phyloP scores from a whole-genome alignment of 2,113 vertebrate genomes.

The Gnathochromis pfefferi region DNA sequence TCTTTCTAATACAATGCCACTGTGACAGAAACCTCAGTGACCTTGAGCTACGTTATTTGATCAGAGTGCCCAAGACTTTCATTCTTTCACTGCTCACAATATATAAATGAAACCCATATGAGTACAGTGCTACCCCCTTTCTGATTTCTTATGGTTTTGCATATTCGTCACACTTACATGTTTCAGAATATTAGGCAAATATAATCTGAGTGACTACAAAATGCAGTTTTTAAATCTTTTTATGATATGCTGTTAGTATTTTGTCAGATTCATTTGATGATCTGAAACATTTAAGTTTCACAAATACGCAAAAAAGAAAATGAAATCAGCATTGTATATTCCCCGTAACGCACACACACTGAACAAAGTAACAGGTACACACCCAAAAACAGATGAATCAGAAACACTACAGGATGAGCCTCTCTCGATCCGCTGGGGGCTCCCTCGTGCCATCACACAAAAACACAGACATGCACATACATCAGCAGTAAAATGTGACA shows the following conservation, averaged over 20 bases:
- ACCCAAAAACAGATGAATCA: not conserved
- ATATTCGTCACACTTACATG: not conserved
- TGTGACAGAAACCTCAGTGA: not conserved
- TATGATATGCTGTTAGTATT: not conserved
- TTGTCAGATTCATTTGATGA: not conserved
- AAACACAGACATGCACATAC: not conserved
- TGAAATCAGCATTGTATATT: not conserved
- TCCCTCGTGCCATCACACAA: conserved; percentile 27
- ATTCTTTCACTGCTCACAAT: not conserved
- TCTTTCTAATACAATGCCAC: not conserved
- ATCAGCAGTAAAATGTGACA: conserved; percentile 52
- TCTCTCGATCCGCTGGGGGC: conserved; percentile 28
- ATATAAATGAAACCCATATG: not conserved
- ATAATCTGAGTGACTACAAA: not conserved
- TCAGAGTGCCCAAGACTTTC: not conserved
- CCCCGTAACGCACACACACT: not conserved
- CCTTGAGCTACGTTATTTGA: conserved; percentile 19
- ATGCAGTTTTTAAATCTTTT: not conserved
- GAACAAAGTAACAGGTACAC: not conserved
- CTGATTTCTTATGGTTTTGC: not conserved
- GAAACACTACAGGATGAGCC: not conserved
- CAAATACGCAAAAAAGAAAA: not conserved
- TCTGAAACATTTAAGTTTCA: not conserved
- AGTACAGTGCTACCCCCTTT: not conserved
- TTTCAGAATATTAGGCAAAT: not conserved